Percentiles rank a stretch among this genome's conserved stretches.
Evolutionary conservation across 2,888 invertebrate species (phyloP).

Genomic region (Serripes groenlandicus): DNA sequence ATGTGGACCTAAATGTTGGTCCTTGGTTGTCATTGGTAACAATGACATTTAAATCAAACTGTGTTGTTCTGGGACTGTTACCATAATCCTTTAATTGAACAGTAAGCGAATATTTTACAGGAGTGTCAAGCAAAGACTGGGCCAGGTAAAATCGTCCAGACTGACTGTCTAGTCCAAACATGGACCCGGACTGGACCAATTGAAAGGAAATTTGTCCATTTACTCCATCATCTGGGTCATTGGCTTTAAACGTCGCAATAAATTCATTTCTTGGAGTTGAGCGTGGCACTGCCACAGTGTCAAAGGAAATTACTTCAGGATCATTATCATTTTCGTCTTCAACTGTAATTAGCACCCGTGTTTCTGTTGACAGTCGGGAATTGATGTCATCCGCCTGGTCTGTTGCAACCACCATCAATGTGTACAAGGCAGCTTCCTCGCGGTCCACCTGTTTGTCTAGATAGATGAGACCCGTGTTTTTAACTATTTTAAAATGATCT

Average conservation of each 20-base stretch:
- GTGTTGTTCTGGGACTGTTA: constrained; percentile 41
- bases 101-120: constrained; percentile 66
- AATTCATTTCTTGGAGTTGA: constrained; percentile 89
- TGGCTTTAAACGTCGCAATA: constrained; percentile 92
- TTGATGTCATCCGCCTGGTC: constrained; percentile 94
- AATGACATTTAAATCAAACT: constrained; percentile 69
- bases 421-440: constrained; percentile 95
- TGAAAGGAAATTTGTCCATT: constrained; percentile 97
- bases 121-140: constrained; percentile 51
- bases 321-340: constrained; percentile 97
- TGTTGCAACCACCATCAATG: constrained; percentile 95
- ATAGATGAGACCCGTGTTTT: constrained; percentile 94
- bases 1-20: constrained; percentile 68
- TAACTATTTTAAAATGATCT: constrained; percentile 93
- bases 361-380: constrained; percentile 93
- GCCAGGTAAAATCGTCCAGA: constrained; percentile 67
- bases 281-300: constrained; percentile 90
- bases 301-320: constrained; percentile 93
- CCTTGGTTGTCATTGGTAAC: constrained; percentile 61
- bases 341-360: constrained; percentile 94
- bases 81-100: constrained; percentile 76
- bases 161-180: constrained; percentile 63
- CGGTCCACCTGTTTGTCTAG: constrained; percentile 95
- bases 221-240: constrained; percentile 95
- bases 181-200: constrained; percentile 48